Base-by-base conservation (phyloP, 2,797 vertebrate genomes). In the Hydrocynus forskahlii region DNA sequence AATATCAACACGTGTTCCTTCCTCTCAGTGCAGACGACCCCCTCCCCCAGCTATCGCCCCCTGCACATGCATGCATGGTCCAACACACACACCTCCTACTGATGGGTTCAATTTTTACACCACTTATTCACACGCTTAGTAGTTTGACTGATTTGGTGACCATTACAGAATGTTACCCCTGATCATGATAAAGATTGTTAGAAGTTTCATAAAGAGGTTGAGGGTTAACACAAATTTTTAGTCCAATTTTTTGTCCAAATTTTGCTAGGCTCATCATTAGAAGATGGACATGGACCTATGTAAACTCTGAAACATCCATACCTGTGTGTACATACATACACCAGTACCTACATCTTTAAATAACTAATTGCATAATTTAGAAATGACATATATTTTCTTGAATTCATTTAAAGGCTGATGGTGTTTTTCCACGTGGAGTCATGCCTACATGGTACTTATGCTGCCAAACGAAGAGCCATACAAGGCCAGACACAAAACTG, bases 1-100 rank as follows among this genome's bases (percentile, higher is more conserved):
- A 82, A 88, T 83, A 81, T 83, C 71, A 83, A 79, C 71, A 84
- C 43, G 25, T 80, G 29, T 83, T 77, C 57, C 64, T 80, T 78
- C 63, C 76, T 68, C n/a, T 81, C 64, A 38, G 50, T 63, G 13
- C 40, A 63, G 55, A 54, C 67, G 13, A 38, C 55, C 74, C 45
- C 80, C 14, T 14, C 38, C 23, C 40, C 21, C 59, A n/a, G 29
- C 17, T 10, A 38, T 7, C 54, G 5, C 71, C 52, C 16, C 52
- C 16, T 25, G 7, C 70, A 43, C 70, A 73, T 14, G 21, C 78
- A 71, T 62, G 84, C 60, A 71, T 54, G 73, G 67, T 79, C 57
- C 38, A 19, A 17, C 63, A 59, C 64, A 64, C 79, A 73, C 64
- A 81, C 78, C 83, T 83, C 78, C 75, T 75, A 71, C 73, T 64